Base-by-base conservation (phyloP, 2,113 vertebrate species). In the Notarius quadriscutis region DNA sequence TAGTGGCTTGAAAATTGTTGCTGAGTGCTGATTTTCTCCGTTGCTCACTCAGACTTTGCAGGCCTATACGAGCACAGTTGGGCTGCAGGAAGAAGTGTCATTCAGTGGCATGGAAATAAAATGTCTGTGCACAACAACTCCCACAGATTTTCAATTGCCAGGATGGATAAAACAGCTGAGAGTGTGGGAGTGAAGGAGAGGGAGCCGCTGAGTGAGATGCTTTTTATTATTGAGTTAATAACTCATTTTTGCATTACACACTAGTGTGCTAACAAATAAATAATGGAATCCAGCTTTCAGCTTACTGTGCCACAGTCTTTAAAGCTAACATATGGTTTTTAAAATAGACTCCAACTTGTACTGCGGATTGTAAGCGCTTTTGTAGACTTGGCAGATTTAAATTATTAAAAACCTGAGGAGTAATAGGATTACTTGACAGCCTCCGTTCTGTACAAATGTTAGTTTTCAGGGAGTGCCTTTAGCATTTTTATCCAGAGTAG, bases 181-280 rank as follows among this genome's bases (percentile, higher is more conserved):
- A 86, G 89, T 89, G 91, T 89, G 92, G 88, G 86, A 90, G 90
- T 89, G 87, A 88, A 92, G 91, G 90, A 60, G 88, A 91, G 88
- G 83, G 84, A 84, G 89, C 87, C 84, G 77, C 88, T 87, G 82
- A 91, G 90, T 85, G 87, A 91, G 91, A 87, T 89, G 88, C 55
- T 89, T 92, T 93, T 92, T 92, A 91, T 92, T 91, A 92, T 89
- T 81, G 92, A 92, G 92, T 89, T 91, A 93, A 94, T 93, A 92
- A 91, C 87, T 90, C 86, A 88, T 91, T 92, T 91, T 86, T 92
- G 90, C 90, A 92, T 93, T 89, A 93, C 91, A 87, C 92, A 93
- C 90, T 90, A 87, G 18, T 69, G 89, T 79, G 41, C 77, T 85
- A 69, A 84, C 86, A 78, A 93, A 93, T 88, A 88, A 79, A 89